Evolutionary conservation across 1,140 invertebrate species (phyloP), one percentile per base, ranked within the genome.

Genomic region (Parasteatoda tepidariorum): DNA sequence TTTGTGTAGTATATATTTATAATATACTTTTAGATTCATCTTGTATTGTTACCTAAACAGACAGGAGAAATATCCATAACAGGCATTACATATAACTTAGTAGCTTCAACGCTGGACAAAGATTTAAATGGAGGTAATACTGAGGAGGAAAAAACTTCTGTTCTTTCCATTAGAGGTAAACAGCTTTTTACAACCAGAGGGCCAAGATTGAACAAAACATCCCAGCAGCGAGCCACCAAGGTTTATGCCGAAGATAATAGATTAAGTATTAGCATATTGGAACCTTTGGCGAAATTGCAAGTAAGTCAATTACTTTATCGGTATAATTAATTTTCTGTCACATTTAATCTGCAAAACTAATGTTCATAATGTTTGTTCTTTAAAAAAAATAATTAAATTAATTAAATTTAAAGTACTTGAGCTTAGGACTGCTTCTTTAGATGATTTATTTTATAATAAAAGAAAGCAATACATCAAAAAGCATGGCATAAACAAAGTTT

Each of bases 181-280:
- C 89, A 90, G 85, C 86, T 83, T 41, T 85, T 91, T 41, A 88
- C 89, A 67, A 88, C 90, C 3, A 88, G 88, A 86, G 90, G 90
- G 6, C 89, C 88, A 4, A 67, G 90, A 38, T 85, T 90, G 9
- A 90, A 90, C 81, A 88, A 84, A 73, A 88, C 87, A 62, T 88
- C 89, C 62, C 88, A 88, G 67, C 89, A 91, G 70, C 89, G 88
- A 66, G 86, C 86, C 9, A 87, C 86, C 33, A 89, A 89, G 78
- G 76, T 88, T 64, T 90, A 91, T 81, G 90, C 89, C 18, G 87
- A 88, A 66, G 90, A 91, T 85, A 84, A 89, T 57, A 84, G 90
- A 38, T 87, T 91, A 33, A 88, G 90, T 68, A 85, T 90, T 0
- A 86, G 87, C n/a, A 87, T 91, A 55, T 86, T 89, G 9, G 88